Percentiles rank a stretch among this genome's conserved stretches.
Evolutionary conservation across 2,797 vertebrate species (phyloP).

Genomic region (Sebastes itinus): DNA sequence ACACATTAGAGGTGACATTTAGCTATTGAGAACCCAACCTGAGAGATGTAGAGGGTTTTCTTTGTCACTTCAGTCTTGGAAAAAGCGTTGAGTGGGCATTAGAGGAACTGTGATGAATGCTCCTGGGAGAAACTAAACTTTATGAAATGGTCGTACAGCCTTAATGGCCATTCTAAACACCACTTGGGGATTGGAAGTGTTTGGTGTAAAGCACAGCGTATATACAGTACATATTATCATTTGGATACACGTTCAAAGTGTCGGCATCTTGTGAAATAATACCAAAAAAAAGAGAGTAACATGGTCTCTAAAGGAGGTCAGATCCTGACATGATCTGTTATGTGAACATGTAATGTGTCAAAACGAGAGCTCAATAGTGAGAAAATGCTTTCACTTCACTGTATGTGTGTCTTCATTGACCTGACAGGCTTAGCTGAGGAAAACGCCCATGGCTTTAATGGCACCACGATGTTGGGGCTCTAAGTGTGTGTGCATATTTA

Average conservation of each 20-base stretch:
- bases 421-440: slow-evolving; percentile 56
- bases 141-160: neutral
- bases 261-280: neutral
- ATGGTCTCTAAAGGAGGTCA: slow-evolving; percentile 12
- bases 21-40: neutral
- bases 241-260: neutral
- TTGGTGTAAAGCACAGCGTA: neutral
- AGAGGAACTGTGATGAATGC: neutral
- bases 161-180: neutral
- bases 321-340: slow-evolving; percentile 23
- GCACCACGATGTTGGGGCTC: slow-evolving; percentile 22
- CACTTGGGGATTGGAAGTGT: neutral
- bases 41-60: neutral
- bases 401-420: slow-evolving; percentile 47
- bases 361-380: slow-evolving; percentile 40
- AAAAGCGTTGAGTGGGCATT: neutral
- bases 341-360: slow-evolving; percentile 54
- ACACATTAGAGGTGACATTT: neutral
- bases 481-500: neutral
- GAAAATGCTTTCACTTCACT: slow-evolving; percentile 58
- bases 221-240: neutral
- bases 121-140: neutral
- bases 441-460: slow-evolving; percentile 46
- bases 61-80: neutral
- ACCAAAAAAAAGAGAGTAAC: slow-evolving; percentile 1